Base-by-base conservation (phyloP, 2,797 vertebrate genomes). In the Schizopygopsis pylzovi region DNA sequence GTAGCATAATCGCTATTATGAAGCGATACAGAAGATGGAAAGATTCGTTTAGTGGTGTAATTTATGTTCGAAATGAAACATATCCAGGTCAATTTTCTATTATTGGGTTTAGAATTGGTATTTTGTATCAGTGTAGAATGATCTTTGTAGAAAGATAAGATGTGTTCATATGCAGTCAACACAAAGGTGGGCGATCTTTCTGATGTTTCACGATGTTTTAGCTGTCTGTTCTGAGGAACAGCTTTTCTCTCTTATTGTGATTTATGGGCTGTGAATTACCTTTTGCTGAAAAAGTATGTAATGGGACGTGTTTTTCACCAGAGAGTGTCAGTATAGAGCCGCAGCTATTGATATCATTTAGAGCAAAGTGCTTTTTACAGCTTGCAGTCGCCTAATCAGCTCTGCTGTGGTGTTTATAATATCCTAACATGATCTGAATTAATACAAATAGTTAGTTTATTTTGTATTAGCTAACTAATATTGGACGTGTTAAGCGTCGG, bases 311-410 rank as follows among this genome's bases (percentile, higher is more conserved):
- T 65, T 79, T 86, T 81, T 88, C 82, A 71, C 95, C 94, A 93
- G 94, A 90, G 93, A 93, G 95, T 91, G 95, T 95, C 95, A 95
- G 91, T 93, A 89, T 93, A 90, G 94, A 95, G 95, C 92, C 85
- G 85, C 88, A 52, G 20, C 83, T n/a, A 78, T 87, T 81, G 72
- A 68, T 56, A 49, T 83, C 1, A 83, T 41, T 63, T 59, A 5
- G 41, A 82, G 80, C n/a, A 61, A 71, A 61, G 59, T 65, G 61
- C 7, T 61, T 73, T n/a, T 61, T 76, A 41, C 71, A 65, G n/a
- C 20, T 75, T 65, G 20, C 8, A 76, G 6, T 54, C 68, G 7
- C 4, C 20, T 28, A 37, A 49, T 79, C 28, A 85, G 20, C 43
- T 82, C 68, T 45, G 47, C 4, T n/a, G 67, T 41, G 18, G 5